Conservation (phyloP, 2,797 vertebrate species). For the Chelmon rostratus region DNA sequence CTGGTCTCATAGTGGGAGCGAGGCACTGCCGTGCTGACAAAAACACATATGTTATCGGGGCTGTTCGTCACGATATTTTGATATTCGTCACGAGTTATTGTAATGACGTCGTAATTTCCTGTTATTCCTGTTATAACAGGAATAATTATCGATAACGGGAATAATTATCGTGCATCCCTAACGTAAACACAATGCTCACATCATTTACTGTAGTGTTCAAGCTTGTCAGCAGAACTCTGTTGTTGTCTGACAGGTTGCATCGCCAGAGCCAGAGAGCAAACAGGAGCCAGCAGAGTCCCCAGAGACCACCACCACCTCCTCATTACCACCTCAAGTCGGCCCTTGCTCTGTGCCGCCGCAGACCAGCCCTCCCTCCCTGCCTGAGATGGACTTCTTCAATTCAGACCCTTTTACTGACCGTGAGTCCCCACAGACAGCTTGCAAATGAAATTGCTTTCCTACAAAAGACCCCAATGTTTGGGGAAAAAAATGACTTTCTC, state of each 20-base stretch:
- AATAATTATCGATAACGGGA: too few relatives aligned
- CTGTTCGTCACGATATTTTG: too few relatives aligned
- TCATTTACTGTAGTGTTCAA: background rate
- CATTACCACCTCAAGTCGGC: constrained; percentile 84
- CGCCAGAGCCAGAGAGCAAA: constrained; percentile 87
- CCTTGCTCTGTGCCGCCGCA: constrained; percentile 75
- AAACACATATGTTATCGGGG: too few relatives aligned
- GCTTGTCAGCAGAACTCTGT: background rate
- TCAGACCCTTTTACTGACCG: constrained; percentile 96
- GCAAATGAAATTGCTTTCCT: background rate
- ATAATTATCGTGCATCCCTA: too few relatives aligned
- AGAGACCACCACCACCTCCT: constrained; percentile 83
- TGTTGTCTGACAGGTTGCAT: constrained; percentile 83
- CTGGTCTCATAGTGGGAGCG: too few relatives aligned
- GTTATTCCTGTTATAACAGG: too few relatives aligned
- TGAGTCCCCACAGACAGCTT: constrained; percentile 82
- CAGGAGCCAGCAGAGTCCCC: constrained; percentile 80
- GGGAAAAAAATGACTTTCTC: too few relatives aligned
- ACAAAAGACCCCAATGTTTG: background rate
- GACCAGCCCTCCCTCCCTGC: constrained; percentile 85
- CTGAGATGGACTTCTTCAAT: constrained; percentile 94
- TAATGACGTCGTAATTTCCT: too few relatives aligned
- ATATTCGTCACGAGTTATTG: too few relatives aligned
- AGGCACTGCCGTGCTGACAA: too few relatives aligned
- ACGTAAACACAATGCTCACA: background rate